Base-by-base conservation (phyloP, 2,113 vertebrate species). In the Brienomyrus brachyistius region DNA sequence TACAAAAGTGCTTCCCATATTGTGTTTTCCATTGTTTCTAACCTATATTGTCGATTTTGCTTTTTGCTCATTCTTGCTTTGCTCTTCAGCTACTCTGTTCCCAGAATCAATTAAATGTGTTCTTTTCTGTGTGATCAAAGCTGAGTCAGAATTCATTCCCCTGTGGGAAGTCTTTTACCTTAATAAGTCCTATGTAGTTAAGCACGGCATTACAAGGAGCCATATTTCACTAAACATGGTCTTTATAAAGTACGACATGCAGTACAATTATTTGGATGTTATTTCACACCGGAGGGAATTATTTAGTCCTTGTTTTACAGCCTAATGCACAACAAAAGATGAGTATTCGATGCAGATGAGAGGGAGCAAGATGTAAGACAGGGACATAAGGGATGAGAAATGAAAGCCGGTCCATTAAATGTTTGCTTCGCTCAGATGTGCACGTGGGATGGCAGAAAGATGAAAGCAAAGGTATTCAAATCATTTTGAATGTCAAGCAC, bases 241-340 rank as follows among this genome's bases (percentile, higher is more conserved):
- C n/a, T 52, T 84, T 48, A 84, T 48, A 47, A 23, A 84, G 45
- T 84, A 40, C 1, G 21, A 31, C 51, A 54, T 27, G 21, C 48
- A n/a, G 5, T 35, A 35, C 48, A 54, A 54, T 56, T 87, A 87
- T 35, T 40, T 17, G 51, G 85, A 87, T 87, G 50, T 8, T 43
- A 21, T 87, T 87, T 52, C 27, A 9, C 27, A 54, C 45, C 2
- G 45, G 19, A 21, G 7, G 27, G 27, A 52, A 54, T 56, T 56
- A 54, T 19, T 54, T 5, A 19, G 51, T 54, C 82, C 19, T 48
- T 40, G n/a, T 54, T 35, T 19, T 87, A 19, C 85, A 86, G 27
- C 85, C n/a, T 87, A 80, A 52, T 87, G 50, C 85, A 87, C 85
- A 87, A 87, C 48, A 87, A 87, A 87, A 27, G 51, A 54, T 8